phyloP scores from a whole-genome alignment of 2,888 invertebrate genomes.

The Nemoura dubitans region DNA sequence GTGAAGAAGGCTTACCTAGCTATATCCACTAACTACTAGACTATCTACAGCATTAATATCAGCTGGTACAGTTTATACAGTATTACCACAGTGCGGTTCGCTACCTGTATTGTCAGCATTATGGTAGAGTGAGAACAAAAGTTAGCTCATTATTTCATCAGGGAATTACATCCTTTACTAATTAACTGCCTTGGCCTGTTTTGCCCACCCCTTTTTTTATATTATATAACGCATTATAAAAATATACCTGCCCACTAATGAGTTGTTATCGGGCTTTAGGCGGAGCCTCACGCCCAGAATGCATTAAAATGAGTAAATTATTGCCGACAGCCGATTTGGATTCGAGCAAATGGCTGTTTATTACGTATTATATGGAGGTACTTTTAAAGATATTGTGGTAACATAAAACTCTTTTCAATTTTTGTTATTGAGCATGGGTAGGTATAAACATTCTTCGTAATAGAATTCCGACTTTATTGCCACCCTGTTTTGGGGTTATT shows the following conservation, averaged over 20 bases:
- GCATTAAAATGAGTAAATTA: not conserved
- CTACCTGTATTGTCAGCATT: not conserved
- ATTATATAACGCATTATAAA: not conserved
- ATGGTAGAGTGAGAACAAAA: not conserved
- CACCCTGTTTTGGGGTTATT: not conserved
- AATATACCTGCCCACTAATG: not conserved
- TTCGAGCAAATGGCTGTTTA: not conserved
- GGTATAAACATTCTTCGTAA: not conserved
- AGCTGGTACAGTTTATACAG: not conserved
- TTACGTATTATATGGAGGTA: not conserved
- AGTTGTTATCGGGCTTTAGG: not conserved
- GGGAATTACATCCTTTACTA: not conserved
- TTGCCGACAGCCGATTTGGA: not conserved
- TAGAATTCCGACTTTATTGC: not conserved
- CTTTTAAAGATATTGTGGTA: not conserved
- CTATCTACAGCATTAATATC: not conserved
- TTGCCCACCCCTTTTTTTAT: not conserved
- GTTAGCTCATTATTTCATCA: constrained; percentile 5
- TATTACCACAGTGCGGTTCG: not conserved
- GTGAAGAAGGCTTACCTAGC: not conserved
- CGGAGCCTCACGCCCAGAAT: not conserved
- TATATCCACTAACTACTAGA: not conserved
- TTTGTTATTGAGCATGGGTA: not conserved
- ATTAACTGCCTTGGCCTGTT: not conserved
- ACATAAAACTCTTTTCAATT: not conserved